Evolutionary conservation across 1,140 invertebrate species (phyloP), one percentile per base, ranked within the genome.

Genomic region (Drosophila obscura): DNA sequence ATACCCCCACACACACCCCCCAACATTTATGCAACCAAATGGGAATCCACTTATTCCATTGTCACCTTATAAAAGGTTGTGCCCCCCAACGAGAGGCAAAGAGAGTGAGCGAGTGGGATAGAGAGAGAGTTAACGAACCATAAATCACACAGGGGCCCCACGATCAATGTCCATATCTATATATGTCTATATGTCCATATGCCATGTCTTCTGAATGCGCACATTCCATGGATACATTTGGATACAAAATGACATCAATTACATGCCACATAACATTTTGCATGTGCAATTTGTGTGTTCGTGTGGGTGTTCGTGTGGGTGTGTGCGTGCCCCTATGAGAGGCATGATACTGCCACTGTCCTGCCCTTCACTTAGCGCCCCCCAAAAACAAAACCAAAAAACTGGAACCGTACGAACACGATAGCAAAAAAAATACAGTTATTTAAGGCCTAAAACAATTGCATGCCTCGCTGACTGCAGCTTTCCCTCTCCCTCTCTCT

Each of bases 391-490:
- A 39, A 49, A 50, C 24, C 24, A 41, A 28, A 52, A 39, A 55
- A 60, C 41, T 57, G 50, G 53, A 68, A 69, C 60, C 57, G 55
- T 49, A 55, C 62, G 53, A 64, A 62, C 58, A 50, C 46, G 58
- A 79, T 72, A 79, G 71, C 35, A 13, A 65, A 64, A 80, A 80
- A 64, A 80, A 80, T 77, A 80, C 73, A 80, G 78, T 80, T 80
- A 80, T 80, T 80, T 80, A 80, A 80, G 77, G 78, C 78, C 78
- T 80, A 80, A 80, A 80, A 80, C 78, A 80, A 80, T 80, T 80
- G 78, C 78, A 80, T 80, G 78, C 72, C 77, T 76, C 72, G 78
- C 50, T 80, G 78, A 66, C 72, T 77, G 66, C 43, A 15, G 28
- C 19, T 51, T 28, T 49, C 55, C 39, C 55, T 44, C 63, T 56